Evolutionary conservation across 2,797 vertebrate genomes (phyloP), one percentile per base, ranked within the genome.

Genomic region (Monodelphis domestica): DNA sequence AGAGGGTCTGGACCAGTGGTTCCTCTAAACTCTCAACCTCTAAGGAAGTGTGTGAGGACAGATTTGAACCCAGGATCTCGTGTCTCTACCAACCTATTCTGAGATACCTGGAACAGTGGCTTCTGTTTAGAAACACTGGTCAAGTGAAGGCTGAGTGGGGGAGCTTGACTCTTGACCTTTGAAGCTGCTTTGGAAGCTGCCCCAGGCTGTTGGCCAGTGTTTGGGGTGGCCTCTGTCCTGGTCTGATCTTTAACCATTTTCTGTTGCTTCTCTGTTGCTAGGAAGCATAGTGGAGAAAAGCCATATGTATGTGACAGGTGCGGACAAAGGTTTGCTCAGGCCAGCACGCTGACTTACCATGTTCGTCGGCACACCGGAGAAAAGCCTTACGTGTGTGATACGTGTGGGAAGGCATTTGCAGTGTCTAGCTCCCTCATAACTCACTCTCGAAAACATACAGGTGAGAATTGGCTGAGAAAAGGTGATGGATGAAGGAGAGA

Each of bases 391-490:
- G 99, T 99, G 70, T 99, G 99, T 0, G 99, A 99, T 93, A 99
- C 99, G 10, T 99, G 99, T 11, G 99, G 99, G 29, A 99, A 99
- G 98, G 99, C 99, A 7, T 99, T 99, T 96, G 99, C 99, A 0
- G 99, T 99, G 63, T 99, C 99, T 15, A 99, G 99, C 94, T 99
- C 99, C 0, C 99, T 99, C 96, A 99, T 99, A 97, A 99, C 99
- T 11, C 99, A 99, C 92, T 99, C 99, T 88, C 98, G 99, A 9
- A 99, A 99, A 91, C 99, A 99, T 95, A 99, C 99, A 91, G 99
- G 99, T 99, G 95, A 95, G 95, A 89, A 53, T 94, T 89, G 70
- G 12, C 12, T 1, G 0, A 15, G 33, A 17, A 91, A 57, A 2
- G 24, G 30, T 53, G 0, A 21, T 70, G 33, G 54, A 89, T 93